These are phyloP conservation scores for Ptychodera flava DNA, from an alignment of 35 echinoderm and acorn worm species.

Conservation along the genomic window DNA sequence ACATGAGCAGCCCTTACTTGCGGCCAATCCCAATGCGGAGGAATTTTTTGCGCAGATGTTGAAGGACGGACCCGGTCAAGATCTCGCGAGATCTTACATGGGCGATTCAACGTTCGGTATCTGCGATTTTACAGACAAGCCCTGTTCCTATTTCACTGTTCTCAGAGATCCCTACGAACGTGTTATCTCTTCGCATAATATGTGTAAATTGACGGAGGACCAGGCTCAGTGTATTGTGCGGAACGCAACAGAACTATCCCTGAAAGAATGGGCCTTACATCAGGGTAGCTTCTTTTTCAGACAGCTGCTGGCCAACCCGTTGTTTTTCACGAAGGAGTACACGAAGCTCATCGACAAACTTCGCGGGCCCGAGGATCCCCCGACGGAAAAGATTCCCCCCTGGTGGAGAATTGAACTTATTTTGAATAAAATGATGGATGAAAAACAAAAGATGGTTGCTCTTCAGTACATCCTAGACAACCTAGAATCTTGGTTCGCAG, in stretches of 20 bases:
- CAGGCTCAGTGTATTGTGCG: conserved; percentile 22
- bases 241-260: not conserved
- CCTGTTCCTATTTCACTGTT: conserved; percentile 53
- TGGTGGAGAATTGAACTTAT: not conserved
- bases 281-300: conserved; percentile 35
- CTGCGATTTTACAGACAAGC: conserved; percentile 50
- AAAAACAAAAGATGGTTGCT: not conserved
- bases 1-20: not conserved
- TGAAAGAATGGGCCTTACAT: conserved; percentile 38
- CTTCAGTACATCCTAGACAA: not conserved
- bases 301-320: conserved; percentile 17
- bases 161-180: conserved; percentile 25
- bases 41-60: not conserved
- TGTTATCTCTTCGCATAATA: conserved; percentile 30
- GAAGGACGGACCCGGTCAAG: not conserved
- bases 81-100: conserved; percentile 32
- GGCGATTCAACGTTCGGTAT: conserved; percentile 88
- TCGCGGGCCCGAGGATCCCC: not conserved
- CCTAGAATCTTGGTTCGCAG: conserved; percentile 13
- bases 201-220: conserved; percentile 17
- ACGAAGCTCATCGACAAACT: not conserved
- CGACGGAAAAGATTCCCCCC: not conserved
- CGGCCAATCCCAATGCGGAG: not conserved
- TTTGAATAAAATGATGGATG: not conserved
- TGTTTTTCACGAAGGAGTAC: conserved; percentile 35